phyloP scores from a whole-genome alignment of 2,888 invertebrate species.

The Atherix ibis region DNA sequence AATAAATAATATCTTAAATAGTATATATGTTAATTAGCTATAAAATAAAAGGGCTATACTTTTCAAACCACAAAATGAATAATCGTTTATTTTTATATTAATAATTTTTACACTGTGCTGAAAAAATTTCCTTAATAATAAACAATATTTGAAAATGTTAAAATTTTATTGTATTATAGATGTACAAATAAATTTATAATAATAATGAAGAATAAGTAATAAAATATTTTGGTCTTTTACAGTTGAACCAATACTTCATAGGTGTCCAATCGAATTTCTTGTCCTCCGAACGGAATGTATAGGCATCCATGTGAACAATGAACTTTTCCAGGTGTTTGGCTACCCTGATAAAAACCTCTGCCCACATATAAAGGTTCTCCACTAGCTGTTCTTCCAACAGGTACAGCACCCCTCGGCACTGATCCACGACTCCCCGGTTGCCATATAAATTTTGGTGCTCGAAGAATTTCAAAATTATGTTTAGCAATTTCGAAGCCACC shows the following conservation, averaged over 20 bases:
- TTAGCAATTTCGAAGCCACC: slow-evolving; percentile 35
- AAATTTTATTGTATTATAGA: too few relatives aligned
- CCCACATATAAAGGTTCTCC: slow-evolving; percentile 41
- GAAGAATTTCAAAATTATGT: slow-evolving; percentile 27
- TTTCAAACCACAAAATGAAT: too few relatives aligned
- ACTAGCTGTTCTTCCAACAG: slow-evolving; percentile 32
- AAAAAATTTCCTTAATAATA: too few relatives aligned
- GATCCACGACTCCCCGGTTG: slow-evolving; percentile 21
- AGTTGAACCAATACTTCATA: slow-evolving; percentile 29
- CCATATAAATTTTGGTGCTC: slow-evolving; percentile 34
- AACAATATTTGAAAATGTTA: too few relatives aligned
- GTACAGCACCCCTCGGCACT: slow-evolving; percentile 37
- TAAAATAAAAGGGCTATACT: too few relatives aligned
- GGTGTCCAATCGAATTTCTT: slow-evolving; percentile 23
- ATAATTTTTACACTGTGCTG: too few relatives aligned
- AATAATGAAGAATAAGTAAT: too few relatives aligned
- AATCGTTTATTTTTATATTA: too few relatives aligned
- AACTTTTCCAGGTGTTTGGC: slow-evolving; percentile 42
- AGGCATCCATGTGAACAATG: slow-evolving; percentile 38
- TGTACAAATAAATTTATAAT: too few relatives aligned
- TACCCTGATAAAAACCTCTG: slow-evolving; percentile 37
- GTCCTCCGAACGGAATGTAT: slow-evolving; percentile 35
- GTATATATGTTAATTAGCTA: too few relatives aligned
- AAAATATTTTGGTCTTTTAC: too few relatives aligned
- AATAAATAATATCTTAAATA: too few relatives aligned